Evolutionary conservation across 2,888 invertebrate genomes (phyloP).

Genomic region (Drosophila rubida): DNA sequence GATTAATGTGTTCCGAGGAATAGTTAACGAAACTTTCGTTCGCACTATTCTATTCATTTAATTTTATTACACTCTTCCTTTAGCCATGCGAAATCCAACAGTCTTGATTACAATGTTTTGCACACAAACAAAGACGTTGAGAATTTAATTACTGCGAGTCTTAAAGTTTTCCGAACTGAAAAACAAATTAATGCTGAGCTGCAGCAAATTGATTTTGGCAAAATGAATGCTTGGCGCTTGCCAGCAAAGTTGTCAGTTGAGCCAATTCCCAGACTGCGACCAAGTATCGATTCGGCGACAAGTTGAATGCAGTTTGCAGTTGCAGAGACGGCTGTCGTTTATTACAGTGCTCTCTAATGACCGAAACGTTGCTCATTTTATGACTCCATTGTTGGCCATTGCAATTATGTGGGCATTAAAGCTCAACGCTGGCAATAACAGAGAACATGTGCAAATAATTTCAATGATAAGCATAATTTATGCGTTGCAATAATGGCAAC

Average conservation of each 20-base stretch:
- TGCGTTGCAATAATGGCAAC: conserved; percentile 55
- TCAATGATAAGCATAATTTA: conserved; percentile 77
- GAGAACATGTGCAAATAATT: conserved; percentile 75
- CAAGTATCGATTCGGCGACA: conserved; percentile 28
- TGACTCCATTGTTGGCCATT: conserved; percentile 65
- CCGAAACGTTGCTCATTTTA: conserved; percentile 50
- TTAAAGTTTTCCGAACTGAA: background rate
- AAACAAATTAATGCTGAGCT: background rate
- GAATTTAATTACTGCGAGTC: background rate
- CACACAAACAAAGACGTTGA: background rate
- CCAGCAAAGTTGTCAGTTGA: background rate
- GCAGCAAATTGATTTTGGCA: background rate
- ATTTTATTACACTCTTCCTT: background rate
- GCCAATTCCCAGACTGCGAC: conserved; percentile 13
- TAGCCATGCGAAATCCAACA: background rate
- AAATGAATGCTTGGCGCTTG: background rate
- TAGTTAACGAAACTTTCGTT: background rate
- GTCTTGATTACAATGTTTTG: background rate
- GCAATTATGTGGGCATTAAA: conserved; percentile 73
- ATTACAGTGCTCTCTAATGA: conserved; percentile 53
- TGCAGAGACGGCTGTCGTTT: conserved; percentile 52
- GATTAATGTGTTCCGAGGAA: background rate
- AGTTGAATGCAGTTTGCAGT: conserved; percentile 16
- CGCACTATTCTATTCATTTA: background rate
- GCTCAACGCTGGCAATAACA: conserved; percentile 37